These are phyloP conservation scores for Harmothoe impar DNA, from an alignment of 2,888 invertebrate species.

Conservation along the genomic window DNA sequence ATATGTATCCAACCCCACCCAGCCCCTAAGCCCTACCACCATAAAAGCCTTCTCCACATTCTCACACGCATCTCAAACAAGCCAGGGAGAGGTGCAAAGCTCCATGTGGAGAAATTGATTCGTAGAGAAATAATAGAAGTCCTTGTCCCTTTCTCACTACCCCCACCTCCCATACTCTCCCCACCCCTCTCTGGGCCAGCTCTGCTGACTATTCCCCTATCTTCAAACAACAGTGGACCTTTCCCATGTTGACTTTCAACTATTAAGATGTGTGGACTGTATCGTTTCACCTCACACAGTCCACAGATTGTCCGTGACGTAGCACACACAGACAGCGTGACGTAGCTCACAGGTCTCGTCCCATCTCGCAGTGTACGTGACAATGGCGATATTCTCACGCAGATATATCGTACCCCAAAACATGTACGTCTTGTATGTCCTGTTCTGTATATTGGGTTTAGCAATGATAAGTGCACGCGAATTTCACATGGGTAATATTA, in stretches of 20 bases:
- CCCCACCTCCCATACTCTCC: background rate
- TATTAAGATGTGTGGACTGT: background rate
- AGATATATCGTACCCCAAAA: too few relatives aligned
- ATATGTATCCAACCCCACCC: too few relatives aligned
- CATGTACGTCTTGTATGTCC: too few relatives aligned
- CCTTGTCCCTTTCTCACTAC: background rate
- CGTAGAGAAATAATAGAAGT: background rate
- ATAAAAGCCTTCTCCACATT: background rate
- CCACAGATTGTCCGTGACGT: background rate
- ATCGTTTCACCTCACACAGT: constrained; percentile 4
- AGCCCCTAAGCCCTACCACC: too few relatives aligned
- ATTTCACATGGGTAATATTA: too few relatives aligned
- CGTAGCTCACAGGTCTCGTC: background rate
- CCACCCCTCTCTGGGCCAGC: background rate
- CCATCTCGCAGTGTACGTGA: background rate
- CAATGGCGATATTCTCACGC: background rate
- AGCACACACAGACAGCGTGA: background rate
- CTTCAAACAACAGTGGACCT: background rate
- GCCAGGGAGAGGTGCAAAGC: background rate
- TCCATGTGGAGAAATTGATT: background rate
- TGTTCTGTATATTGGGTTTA: too few relatives aligned
- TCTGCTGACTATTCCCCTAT: background rate
- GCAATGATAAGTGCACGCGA: too few relatives aligned
- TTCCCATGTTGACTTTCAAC: background rate
- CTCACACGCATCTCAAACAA: background rate